Percentiles rank a stretch among this genome's conserved stretches.
These are phyloP conservation scores for Lophochroa leadbeateri DNA, from an alignment of 2,113 vertebrate species.

Conservation along the genomic window DNA sequence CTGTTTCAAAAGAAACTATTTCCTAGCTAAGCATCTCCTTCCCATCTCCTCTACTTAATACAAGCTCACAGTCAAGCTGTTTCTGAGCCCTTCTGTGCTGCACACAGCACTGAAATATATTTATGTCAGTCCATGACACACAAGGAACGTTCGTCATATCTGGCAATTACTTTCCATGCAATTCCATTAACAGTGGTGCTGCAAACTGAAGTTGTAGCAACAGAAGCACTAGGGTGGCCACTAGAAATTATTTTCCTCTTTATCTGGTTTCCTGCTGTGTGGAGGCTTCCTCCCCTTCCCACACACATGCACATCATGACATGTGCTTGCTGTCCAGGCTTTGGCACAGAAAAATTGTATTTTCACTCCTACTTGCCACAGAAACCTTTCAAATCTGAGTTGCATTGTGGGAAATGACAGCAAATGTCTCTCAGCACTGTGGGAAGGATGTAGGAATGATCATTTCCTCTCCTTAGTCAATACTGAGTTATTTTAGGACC, in stretches of 20 bases:
- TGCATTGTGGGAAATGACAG: background rate
- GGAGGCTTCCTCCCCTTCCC: background rate
- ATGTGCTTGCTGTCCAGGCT: background rate
- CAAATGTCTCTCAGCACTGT: background rate
- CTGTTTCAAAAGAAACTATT: background rate
- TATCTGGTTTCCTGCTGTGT: background rate
- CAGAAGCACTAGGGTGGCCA: background rate
- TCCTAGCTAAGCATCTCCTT: background rate
- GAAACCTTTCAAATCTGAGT: background rate
- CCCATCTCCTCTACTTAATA: background rate
- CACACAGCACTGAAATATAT: background rate
- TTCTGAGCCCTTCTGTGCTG: background rate
- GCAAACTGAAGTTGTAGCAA: background rate
- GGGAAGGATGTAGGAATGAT: slow-evolving; percentile 1
- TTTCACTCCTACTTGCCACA: background rate
- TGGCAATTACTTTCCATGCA: slow-evolving; percentile 6
- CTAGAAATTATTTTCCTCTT: background rate
- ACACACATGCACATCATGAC: background rate
- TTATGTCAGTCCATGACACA: background rate
- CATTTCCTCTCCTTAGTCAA: slow-evolving; percentile 1
- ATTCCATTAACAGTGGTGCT: background rate
- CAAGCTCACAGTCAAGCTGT: background rate
- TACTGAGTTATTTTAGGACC: slow-evolving; percentile 7
- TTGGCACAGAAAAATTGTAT: background rate
- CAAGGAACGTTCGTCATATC: background rate